Base-by-base conservation (phyloP, 2,888 invertebrate species). In the Lycaena phlaeas region DNA sequence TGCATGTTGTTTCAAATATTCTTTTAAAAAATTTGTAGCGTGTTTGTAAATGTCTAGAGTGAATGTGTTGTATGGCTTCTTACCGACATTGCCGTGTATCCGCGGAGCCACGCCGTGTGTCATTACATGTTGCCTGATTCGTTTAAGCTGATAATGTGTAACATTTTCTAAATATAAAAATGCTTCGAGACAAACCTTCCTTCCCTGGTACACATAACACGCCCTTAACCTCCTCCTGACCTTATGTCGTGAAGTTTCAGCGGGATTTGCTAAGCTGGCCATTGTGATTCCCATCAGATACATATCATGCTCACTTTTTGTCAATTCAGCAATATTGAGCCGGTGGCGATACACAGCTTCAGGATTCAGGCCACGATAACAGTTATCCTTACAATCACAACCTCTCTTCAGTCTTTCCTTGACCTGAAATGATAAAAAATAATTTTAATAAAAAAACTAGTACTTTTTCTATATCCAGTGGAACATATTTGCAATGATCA, bases 281-380 rank as follows among this genome's bases (percentile, higher is more conserved):
- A 92, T 92, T 2, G 92, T 92, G 18, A 93, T 90, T n/a, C 92
- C 92, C 92, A 92, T 92, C 55, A 92, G 74, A 62, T 93, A 93
- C 92, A 93, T 92, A 66, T 92, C 92, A 67, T 92, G 92, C 67
- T 93, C 92, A 41, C 90, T 91, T 71, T 92, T 92, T 1, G 92
- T 92, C 44, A 92, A 64, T 66, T 93, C 92, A 1, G 92, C 92
- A 45, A 92, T 92, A 57, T 93, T 92, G 26, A 92, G 72, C 51
- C 92, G 81, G 64, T 93, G 92, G 36, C 89, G 88, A 61, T 91
- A 92, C 1, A 92, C 92, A 53, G 88, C 89, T 55, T 92, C 92
- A 1, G 92, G 88, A 62, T 90, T 90, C 17, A 93, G 74, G n/a
- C 89, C 90, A 41, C 88, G 82, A 59, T 92, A 92, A 61, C 92